A percentile compares a stretch with the other conserved stretches of the same genome.
Conservation (phyloP, 1,140 invertebrate species). For the Olivierus martensii region DNA sequence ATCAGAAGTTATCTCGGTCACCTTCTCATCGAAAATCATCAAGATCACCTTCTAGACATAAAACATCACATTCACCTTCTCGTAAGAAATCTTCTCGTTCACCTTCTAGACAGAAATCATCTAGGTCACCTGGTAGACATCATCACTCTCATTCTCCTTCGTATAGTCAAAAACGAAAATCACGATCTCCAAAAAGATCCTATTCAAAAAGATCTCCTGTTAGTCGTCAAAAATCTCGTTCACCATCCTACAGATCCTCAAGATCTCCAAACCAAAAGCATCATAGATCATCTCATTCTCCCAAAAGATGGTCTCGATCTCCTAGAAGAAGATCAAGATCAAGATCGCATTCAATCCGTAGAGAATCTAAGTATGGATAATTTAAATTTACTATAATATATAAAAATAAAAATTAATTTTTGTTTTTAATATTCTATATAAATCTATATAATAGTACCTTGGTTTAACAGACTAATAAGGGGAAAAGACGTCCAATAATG, state of each 20-base stretch:
- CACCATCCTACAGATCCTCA: too few relatives aligned
- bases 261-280: too few relatives aligned
- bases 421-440: too few relatives aligned
- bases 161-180: background rate
- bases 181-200: background rate
- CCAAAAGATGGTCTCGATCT: background rate
- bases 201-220: too few relatives aligned
- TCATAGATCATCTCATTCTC: background rate
- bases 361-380: background rate
- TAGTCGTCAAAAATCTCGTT: too few relatives aligned
- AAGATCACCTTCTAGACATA: background rate
- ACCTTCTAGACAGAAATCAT: background rate
- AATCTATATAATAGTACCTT: too few relatives aligned
- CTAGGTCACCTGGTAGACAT: background rate
- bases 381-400: background rate
- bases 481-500: too few relatives aligned
- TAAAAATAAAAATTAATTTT: too few relatives aligned
- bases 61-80: background rate
- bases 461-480: too few relatives aligned
- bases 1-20: background rate
- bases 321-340: background rate
- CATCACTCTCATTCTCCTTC: background rate
- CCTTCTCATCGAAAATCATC: background rate
- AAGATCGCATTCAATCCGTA: background rate
- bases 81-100: background rate